Evolutionary conservation across 2,888 invertebrate genomes (phyloP), one percentile per base, ranked within the genome.

Genomic region (Synanthedon vespiformis): DNA sequence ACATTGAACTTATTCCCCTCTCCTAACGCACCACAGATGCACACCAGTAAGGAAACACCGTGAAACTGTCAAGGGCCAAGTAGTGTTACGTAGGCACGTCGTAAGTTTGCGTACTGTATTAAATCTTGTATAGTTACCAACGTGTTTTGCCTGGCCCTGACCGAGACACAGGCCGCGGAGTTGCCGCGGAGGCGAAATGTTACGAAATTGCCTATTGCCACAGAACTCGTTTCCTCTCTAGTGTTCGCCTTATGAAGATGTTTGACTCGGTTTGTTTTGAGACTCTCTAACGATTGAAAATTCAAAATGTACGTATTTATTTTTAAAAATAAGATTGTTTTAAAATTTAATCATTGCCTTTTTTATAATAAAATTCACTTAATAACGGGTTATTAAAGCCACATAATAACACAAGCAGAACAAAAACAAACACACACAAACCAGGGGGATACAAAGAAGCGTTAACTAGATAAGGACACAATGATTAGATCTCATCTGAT

Each of bases 161-260:
- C 86, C 86, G 83, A 84, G 86, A 85, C 86, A 80, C 72, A 74
- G 74, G 74, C 67, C 71, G 67, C 65, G 68, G 75, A 77, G 76
- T 78, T 74, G 74, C 67, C 71, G 67, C 65, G 68, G 75, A 77
- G 76, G 78, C 74, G 68, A 76, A 78, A 79, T 78, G 74, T 81
- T 84, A 85, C 77, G 80, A 83, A 80, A 82, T 80, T 76, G 72
- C 72, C 72, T 70, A 74, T 74, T 70, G 70, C 54, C 44, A 67
- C 60, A 61, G 68, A 77, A 77, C 80, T 68, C 64, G 78, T 78
- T 80, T 66, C 67, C 66, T 48, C 48, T 44, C 44, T 44, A 44
- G 44, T n/a, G 44, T 14, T 44, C 44, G 12, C 44, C 44, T 14
- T 44, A 44, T 44, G 44, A 44, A 44, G 44, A 44, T 12, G 44